These are phyloP conservation scores for Ceratosolen fusciceps DNA, from an alignment of 1,140 invertebrate genomes.

Conservation along the genomic window DNA sequence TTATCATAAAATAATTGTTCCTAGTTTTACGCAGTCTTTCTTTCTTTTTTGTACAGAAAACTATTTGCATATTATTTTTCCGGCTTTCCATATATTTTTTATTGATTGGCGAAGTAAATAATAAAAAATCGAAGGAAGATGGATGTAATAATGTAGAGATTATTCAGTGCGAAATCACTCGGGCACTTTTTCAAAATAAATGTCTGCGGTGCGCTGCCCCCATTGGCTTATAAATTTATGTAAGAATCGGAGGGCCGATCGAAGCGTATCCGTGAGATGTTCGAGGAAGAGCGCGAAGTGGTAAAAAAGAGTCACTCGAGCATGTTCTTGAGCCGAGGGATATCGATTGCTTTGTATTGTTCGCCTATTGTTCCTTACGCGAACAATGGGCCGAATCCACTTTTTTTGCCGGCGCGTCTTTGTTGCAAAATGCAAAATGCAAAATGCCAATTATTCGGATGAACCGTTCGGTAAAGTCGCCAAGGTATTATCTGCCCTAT, in stretches of 20 bases:
- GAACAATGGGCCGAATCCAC: background rate
- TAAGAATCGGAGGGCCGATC: slow-evolving; percentile 6
- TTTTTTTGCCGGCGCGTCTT: background rate
- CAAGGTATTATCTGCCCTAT: background rate
- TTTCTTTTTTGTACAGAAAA: too few relatives aligned
- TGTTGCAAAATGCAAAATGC: background rate
- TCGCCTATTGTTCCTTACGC: background rate
- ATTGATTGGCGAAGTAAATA: too few relatives aligned
- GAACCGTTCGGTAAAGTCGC: background rate
- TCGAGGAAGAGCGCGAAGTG: slow-evolving; percentile 10
- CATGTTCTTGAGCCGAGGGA: background rate
- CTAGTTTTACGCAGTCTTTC: too few relatives aligned
- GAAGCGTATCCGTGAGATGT: slow-evolving; percentile 16
- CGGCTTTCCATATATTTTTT: too few relatives aligned
- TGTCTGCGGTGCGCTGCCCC: background rate
- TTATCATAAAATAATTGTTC: too few relatives aligned
- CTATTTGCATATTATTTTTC: too few relatives aligned
- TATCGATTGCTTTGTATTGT: slow-evolving; percentile 39
- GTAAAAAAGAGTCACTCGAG: slow-evolving; percentile 38
- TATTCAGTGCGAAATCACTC: slow-evolving; percentile 1
- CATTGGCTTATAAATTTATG: background rate
- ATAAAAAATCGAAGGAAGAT: too few relatives aligned
- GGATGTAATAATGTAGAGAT: too few relatives aligned
- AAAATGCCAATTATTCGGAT: background rate
- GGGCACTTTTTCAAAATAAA: background rate